phyloP scores from a whole-genome alignment of 2,113 vertebrate species.

The Typhlomys cinereus region DNA sequence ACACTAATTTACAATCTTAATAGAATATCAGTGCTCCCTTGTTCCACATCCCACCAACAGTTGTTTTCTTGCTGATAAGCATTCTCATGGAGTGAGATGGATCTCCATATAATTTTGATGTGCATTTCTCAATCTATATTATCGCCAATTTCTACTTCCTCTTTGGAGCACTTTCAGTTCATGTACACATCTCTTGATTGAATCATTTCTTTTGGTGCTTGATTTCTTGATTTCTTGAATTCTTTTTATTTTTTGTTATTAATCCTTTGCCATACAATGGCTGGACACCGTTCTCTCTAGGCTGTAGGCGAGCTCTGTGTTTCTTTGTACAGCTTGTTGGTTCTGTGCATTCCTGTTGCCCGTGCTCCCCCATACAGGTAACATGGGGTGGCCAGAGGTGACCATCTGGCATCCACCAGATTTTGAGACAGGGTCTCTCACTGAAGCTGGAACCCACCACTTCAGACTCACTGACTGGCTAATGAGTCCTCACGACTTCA shows the following conservation, averaged over 20 bases:
- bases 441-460: too few species aligned
- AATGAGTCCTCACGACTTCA: too few species aligned
- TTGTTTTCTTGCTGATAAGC: background rate
- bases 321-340: background rate
- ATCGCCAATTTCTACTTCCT: background rate
- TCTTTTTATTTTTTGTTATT: background rate
- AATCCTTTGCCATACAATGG: background rate
- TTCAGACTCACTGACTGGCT: too few species aligned
- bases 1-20: background rate
- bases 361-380: too few species aligned
- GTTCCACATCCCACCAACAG: rapidly evolving
- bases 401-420: too few species aligned
- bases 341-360: too few species aligned
- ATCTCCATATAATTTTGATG: background rate
- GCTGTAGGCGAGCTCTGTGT: background rate
- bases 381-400: too few species aligned
- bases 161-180: background rate
- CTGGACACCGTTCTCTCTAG: too few species aligned
- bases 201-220: background rate
- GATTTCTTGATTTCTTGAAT: background rate
- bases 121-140: background rate
- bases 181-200: background rate
- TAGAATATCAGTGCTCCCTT: background rate
- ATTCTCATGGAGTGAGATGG: background rate
- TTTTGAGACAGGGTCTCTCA: too few species aligned